Base-by-base conservation (phyloP, 2,888 invertebrate species). In the Orgyia antiqua region DNA sequence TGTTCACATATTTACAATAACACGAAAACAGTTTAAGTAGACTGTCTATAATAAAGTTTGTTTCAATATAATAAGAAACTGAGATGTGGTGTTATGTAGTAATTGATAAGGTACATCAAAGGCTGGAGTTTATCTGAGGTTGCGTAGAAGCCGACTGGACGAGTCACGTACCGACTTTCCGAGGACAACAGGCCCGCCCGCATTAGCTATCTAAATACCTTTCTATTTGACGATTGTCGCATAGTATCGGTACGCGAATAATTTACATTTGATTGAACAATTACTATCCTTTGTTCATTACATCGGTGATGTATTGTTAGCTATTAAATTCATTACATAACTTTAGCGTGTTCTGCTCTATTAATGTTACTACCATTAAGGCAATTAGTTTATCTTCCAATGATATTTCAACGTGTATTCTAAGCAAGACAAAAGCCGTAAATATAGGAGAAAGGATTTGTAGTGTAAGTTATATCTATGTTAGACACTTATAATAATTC, bases 181-280 rank as follows among this genome's bases (percentile, higher is more conserved):
- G 52, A 52, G 53, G 57, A 58, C 57, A 54, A 46, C 58, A 30
- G 33, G 44, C 39, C 34, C 30, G 36, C 48, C 55, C 45, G 49
- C 49, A 51, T 45, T 45, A 43, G 10, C 30, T 49, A 39, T 46
- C 45, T 36, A 50, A 44, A 53, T 46, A 44, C 53, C 51, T 50
- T 49, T 49, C 45, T 39, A 45, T 39, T 36, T 52, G 26, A 33
- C 36, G 24, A 31, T 26, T 42, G 43, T 41, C 38, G 29, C 15
- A 15, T 15, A 4, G 15, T 15, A 15, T 15, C 28, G 33, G 33
- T 39, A 38, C 26, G 19, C 27, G 36, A 36, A 35, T 36, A 33
- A 32, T 24, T 31, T 19, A 20, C 36, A 27, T 27, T 30, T 26
- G 24, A 35, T 12, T 33, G 29, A 33, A 33, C 42, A 42, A 37